Conservation (phyloP, 1,140 invertebrate species). For the Periplaneta americana region DNA sequence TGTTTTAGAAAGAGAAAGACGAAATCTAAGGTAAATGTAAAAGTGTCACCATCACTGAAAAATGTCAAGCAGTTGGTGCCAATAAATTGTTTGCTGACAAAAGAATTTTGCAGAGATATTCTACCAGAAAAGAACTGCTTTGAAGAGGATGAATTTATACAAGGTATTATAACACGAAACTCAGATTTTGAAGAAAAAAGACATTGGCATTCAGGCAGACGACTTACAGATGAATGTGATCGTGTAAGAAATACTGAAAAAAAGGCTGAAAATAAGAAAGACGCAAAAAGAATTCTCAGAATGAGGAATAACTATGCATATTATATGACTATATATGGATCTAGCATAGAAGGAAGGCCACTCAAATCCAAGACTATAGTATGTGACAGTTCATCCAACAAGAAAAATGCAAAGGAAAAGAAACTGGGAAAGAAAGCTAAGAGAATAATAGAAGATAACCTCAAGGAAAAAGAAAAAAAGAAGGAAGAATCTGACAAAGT, state of each 20-base stretch:
- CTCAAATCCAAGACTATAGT: conserved; percentile 10
- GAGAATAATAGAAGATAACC: conserved; percentile 14
- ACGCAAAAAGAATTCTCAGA: neutral
- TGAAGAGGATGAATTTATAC: no score
- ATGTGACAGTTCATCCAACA: neutral
- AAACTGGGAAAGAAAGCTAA: conserved; percentile 13
- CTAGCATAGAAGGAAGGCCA: conserved; percentile 21
- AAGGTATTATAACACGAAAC: neutral
- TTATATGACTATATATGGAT: conserved; percentile 20
- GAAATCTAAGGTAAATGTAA: neutral
- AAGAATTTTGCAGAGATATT: conserved; percentile 1
- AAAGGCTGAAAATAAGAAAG: neutral
- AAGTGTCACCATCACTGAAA: neutral
- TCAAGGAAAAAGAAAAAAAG: conserved; percentile 8
- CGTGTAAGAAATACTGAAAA: neutral
- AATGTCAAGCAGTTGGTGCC: neutral
- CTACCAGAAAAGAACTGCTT: neutral
- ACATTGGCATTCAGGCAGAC: conserved; percentile 4
- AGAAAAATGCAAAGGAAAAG: conserved; percentile 8
- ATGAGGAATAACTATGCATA: neutral
- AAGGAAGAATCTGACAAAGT: neutral
- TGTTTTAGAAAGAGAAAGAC: no score
- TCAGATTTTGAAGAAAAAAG: neutral
- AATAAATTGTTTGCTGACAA: neutral
- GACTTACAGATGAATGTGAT: neutral